Base-by-base conservation (phyloP, 2,888 invertebrate genomes). In the Fabriciana adippe region DNA sequence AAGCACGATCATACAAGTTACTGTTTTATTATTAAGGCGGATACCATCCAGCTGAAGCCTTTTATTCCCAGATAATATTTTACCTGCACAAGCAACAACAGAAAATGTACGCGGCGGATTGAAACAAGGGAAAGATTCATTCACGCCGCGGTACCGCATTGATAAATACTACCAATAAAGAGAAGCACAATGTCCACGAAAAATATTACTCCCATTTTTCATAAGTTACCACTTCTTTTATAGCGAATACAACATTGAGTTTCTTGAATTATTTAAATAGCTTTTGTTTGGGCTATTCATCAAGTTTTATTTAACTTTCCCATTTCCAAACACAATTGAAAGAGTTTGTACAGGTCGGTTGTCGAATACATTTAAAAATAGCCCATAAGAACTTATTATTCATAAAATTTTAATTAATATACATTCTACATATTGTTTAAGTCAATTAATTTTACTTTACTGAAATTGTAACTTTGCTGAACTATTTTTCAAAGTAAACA, bases 141-240 rank as follows among this genome's bases (percentile, higher is more conserved):
- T 64, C 41, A 18, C 56, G 56, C 64, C 57, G 45, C 59, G 59
- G 45, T 48, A n/a, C 18, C 47, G n/a, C 64, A 64, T 64, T 57
- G 64, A 64, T 57, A 65, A 65, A 65, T 65, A 65, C 64, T 26
- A 57, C 51, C 57, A 57, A 65, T 65, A 57, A 65, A 57, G 45
- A 8, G 26, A 51, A 65, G 64, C 53, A 51, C 53, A 57, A 65
- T 65, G 64, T 57, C 64, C 45, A 51, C 56, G 57, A 65, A 45
- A 65, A 65, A 65, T 65, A 65, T 65, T 54, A 54, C 65, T 54
- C 6, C 31, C 26, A 65, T 65, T 65, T 59, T 65, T 65, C 59
- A 51, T 59, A 59, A 47, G 18, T 54, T 18, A 41, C 64, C 45
- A 57, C 45, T 64, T 59, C 59, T 59, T 48, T 57, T 64, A 51